These are phyloP conservation scores for Champsocephalus gunnari DNA, from an alignment of 2,797 vertebrate genomes.

Conservation along the genomic window DNA sequence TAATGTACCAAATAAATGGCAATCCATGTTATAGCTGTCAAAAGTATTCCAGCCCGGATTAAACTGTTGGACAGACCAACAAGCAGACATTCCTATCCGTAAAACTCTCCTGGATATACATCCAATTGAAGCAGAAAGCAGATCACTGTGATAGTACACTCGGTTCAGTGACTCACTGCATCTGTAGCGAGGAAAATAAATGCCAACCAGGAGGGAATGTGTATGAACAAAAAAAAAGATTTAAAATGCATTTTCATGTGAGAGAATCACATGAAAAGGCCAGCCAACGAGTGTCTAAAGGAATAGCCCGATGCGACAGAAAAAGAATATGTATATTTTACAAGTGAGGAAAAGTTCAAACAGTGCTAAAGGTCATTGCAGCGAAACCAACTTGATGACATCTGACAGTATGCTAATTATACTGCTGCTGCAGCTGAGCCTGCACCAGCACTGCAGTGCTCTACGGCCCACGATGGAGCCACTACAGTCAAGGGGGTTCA, in stretches of 20 bases:
- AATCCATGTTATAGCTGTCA: background rate
- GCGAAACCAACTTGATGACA: constrained; percentile 59
- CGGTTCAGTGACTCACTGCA: constrained; percentile 9
- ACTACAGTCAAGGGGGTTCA: constrained; percentile 11
- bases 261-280: constrained; percentile 76
- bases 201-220: constrained; percentile 51
- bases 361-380: constrained; percentile 77
- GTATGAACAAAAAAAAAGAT: constrained; percentile 30
- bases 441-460: constrained; percentile 24
- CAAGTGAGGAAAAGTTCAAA: constrained; percentile 69
- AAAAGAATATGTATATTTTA: constrained; percentile 68
- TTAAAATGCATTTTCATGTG: constrained; percentile 52
- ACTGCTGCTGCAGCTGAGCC: constrained; percentile 40
- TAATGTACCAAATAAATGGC: too few relatives aligned
- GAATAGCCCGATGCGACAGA: constrained; percentile 36
- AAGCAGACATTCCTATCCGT: too few relatives aligned
- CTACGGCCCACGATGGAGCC: background rate
- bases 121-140: background rate
- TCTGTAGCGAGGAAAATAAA: constrained; percentile 37
- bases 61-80: too few relatives aligned
- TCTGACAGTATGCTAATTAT: constrained; percentile 73
- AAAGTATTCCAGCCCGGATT: background rate
- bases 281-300: constrained; percentile 66
- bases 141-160: constrained; percentile 1
- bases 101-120: too few relatives aligned